A percentile compares a stretch with the other conserved stretches of the same genome.
These are phyloP conservation scores for Pseudorectes ferrugineus DNA, from an alignment of 2,113 vertebrate species.

Conservation along the genomic window DNA sequence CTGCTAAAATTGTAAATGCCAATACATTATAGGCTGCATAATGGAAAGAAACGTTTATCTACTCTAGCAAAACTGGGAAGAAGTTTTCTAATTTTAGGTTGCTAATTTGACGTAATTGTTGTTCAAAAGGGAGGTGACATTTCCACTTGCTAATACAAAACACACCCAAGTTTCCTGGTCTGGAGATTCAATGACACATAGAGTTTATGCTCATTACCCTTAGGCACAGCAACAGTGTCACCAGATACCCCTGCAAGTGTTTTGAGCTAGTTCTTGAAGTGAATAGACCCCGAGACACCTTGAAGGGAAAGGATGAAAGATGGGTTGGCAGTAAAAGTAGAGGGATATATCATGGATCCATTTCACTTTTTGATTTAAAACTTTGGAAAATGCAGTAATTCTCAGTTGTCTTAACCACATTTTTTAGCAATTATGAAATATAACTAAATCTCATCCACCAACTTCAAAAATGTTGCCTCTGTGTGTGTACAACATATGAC, in stretches of 20 bases:
- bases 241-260: background rate
- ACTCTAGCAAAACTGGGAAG: background rate
- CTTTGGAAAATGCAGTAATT: background rate
- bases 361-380: background rate
- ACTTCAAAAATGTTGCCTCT: background rate
- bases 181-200: background rate
- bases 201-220: background rate
- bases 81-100: background rate
- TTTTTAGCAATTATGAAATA: background rate
- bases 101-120: background rate
- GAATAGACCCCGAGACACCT: background rate
- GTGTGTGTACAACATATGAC: background rate
- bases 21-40: background rate
- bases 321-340: background rate
- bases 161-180: background rate
- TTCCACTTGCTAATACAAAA: background rate
- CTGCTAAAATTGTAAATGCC: background rate
- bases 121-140: background rate
- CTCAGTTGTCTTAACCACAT: background rate
- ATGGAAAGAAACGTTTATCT: background rate
- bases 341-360: fast-evolving
- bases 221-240: background rate
- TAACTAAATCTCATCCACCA: background rate
- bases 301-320: background rate
- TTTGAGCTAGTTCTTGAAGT: background rate